A percentile compares a stretch with the other conserved stretches of the same genome.
Conservation (phyloP, 1,140 invertebrate genomes). For the Drusus annulatus region DNA sequence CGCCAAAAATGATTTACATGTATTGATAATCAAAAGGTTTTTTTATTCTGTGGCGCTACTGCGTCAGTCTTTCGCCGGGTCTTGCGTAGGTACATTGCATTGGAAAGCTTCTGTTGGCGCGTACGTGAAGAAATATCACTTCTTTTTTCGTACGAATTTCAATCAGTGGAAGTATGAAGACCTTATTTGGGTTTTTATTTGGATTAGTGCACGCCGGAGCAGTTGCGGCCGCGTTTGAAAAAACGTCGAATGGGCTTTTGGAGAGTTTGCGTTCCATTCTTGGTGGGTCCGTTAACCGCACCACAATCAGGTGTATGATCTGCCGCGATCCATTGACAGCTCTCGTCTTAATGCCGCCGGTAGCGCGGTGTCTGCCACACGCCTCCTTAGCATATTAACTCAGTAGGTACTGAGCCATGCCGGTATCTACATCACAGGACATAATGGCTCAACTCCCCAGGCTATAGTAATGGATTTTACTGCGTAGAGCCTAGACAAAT, state of each 20-base stretch:
- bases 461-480: too few species aligned
- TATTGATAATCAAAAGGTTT: neutral
- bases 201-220: constrained; percentile 45
- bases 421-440: too few species aligned
- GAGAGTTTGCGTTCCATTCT: constrained; percentile 41
- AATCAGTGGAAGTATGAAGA: constrained; percentile 45
- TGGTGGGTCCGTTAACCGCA: constrained; percentile 22
- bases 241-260: constrained; percentile 21
- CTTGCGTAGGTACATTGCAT: constrained; percentile 20
- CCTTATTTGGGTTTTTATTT: constrained; percentile 36
- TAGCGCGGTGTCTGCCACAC: neutral
- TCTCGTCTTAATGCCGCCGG: neutral
- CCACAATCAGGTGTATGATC: constrained; percentile 28
- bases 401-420: too few species aligned
- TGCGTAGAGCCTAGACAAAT: too few species aligned
- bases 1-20: neutral
- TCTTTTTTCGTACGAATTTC: constrained; percentile 43
- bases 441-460: too few species aligned
- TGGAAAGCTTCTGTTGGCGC: constrained; percentile 44
- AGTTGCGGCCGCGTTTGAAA: constrained; percentile 36
- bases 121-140: constrained; percentile 37
- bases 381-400: too few species aligned
- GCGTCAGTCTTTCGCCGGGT: neutral
- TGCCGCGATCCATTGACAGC: neutral
- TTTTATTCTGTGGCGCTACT: neutral